phyloP scores from a whole-genome alignment of 2,113 vertebrate genomes.

The Crotophaga sulcirostris region DNA sequence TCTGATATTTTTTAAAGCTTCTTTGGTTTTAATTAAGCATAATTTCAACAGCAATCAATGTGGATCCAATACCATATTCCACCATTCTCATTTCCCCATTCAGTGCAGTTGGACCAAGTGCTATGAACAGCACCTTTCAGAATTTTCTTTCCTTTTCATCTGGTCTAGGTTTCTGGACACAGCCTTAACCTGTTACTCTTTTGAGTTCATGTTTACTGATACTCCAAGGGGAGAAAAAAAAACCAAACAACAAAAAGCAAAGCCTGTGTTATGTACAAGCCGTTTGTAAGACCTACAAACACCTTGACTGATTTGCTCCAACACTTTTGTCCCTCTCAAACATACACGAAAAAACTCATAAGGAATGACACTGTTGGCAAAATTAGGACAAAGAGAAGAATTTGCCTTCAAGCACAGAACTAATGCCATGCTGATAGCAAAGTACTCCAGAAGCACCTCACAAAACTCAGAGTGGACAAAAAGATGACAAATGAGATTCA shows the following conservation, averaged over 20 bases:
- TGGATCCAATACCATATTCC: neutral
- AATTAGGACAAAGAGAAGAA: neutral
- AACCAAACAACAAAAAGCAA: neutral
- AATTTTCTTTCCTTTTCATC: neutral
- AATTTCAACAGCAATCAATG: neutral
- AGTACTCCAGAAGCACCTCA: neutral
- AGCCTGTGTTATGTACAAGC: neutral
- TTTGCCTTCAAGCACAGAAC: neutral
- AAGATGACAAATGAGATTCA: neutral
- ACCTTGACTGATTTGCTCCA: neutral
- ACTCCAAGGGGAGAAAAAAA: neutral
- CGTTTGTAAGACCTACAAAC: neutral
- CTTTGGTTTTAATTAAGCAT: slow-evolving; percentile 35
- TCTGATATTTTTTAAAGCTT: neutral
- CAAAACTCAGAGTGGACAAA: neutral
- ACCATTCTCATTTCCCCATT: neutral
- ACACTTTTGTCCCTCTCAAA: neutral
- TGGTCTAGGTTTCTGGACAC: neutral
- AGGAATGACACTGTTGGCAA: neutral
- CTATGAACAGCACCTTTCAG: neutral
- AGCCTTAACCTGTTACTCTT: neutral
- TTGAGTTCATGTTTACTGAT: neutral
- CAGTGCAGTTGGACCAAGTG: neutral
- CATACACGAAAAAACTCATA: rapidly evolving
- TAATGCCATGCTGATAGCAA: neutral